phyloP scores from a whole-genome alignment of 2,888 invertebrate species.

The Nymphalis polychloros region DNA sequence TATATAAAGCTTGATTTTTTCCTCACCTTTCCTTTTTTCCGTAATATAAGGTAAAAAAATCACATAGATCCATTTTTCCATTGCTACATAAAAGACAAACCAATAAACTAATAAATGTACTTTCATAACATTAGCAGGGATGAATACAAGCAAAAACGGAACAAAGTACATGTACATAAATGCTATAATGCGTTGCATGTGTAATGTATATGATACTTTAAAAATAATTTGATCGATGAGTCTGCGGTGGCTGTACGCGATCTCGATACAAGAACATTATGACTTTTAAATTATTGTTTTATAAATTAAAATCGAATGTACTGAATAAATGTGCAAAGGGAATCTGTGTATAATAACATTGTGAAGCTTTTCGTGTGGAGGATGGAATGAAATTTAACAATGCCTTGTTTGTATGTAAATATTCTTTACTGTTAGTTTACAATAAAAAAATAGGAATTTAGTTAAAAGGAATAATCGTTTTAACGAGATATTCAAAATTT shows the following conservation, averaged over 20 bases:
- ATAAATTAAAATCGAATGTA: slow-evolving; percentile 1
- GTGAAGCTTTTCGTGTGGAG: too few relatives aligned
- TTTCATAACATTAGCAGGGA: background rate
- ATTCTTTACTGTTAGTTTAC: too few relatives aligned
- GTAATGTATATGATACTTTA: background rate
- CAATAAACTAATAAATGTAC: background rate
- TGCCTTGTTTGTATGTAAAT: too few relatives aligned
- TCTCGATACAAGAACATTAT: slow-evolving; percentile 13
- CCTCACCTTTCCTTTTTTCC: too few relatives aligned
- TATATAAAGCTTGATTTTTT: too few relatives aligned
- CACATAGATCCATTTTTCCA: too few relatives aligned
- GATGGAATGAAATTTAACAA: too few relatives aligned
- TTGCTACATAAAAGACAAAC: too few relatives aligned
- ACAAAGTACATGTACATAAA: background rate
- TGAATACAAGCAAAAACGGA: background rate
- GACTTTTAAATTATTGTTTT: slow-evolving; percentile 7
- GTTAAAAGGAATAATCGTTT: too few relatives aligned
- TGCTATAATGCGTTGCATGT: background rate
- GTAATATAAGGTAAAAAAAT: too few relatives aligned
- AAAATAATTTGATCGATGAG: slow-evolving; percentile 22
- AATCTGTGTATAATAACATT: background rate
- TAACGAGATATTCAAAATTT: too few relatives aligned
- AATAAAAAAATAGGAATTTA: too few relatives aligned
- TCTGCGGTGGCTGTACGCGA: background rate
- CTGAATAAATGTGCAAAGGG: background rate